phyloP scores from a whole-genome alignment of 2,113 vertebrate species.

The Morone saxatilis region DNA sequence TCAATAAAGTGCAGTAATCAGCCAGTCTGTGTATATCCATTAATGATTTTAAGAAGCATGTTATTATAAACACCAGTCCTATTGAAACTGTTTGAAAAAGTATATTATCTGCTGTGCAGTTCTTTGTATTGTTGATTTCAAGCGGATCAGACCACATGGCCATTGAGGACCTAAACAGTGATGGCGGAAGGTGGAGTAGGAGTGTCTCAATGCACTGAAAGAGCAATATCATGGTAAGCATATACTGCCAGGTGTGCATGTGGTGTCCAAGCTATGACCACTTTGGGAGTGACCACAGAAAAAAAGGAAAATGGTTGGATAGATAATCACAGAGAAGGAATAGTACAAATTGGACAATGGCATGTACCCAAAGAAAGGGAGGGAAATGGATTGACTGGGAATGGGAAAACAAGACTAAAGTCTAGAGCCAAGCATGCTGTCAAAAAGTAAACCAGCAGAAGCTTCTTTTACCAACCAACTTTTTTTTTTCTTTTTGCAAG shows the following conservation, averaged over 20 bases:
- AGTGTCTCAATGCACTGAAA: not conserved
- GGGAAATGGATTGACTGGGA: not conserved
- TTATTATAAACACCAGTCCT: not conserved
- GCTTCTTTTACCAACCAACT: too few species aligned
- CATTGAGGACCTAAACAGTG: not conserved
- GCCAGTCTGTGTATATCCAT: constrained; percentile 26
- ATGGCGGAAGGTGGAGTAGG: not conserved
- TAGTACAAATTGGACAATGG: not conserved
- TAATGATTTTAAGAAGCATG: not conserved
- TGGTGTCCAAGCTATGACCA: not conserved
- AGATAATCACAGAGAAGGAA: not conserved
- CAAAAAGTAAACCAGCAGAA: too few species aligned
- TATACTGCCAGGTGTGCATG: not conserved
- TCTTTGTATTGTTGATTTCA: constrained; percentile 14
- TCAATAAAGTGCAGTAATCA: constrained; percentile 80
- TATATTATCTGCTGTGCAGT: not conserved
- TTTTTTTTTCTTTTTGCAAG: too few species aligned
- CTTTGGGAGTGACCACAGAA: not conserved
- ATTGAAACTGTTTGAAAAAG: not conserved
- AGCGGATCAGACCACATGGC: not conserved
- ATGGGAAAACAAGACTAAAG: not conserved
- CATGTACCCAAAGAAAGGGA: not conserved
- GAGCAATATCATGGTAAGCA: not conserved
- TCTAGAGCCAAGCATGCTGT: not conserved
- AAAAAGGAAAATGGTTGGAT: not conserved